phyloP scores from a whole-genome alignment of 2,797 vertebrate species.

The Pseudotriccus pelzelni region DNA sequence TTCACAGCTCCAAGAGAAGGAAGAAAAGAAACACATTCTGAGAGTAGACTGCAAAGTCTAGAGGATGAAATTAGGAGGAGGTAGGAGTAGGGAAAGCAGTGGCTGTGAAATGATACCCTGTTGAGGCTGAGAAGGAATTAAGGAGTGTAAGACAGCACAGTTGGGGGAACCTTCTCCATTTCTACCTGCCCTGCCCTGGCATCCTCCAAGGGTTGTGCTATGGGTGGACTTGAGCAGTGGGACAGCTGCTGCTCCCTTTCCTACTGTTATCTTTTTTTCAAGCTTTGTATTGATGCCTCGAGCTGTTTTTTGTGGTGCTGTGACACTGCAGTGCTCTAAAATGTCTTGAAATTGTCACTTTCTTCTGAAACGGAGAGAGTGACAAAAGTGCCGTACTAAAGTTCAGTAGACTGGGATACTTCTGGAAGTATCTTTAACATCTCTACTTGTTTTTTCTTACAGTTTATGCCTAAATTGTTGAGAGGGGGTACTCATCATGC shows the following conservation, averaged over 20 bases:
- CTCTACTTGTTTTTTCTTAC: neutral
- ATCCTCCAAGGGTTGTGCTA: fast-evolving
- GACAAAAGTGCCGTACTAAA: fast-evolving
- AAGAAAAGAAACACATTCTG: neutral
- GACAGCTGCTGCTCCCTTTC: neutral
- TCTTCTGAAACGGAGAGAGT: neutral
- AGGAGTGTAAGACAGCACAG: neutral
- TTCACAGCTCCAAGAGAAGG: neutral
- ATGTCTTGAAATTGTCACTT: neutral
- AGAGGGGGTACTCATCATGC: neutral
- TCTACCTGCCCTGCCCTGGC: neutral
- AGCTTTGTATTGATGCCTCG: neutral
- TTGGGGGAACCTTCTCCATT: neutral
- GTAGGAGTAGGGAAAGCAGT: neutral
- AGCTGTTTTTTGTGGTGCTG: neutral
- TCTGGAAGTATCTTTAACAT: neutral
- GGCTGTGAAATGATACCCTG: neutral
- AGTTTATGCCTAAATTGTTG: neutral
- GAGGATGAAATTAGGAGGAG: neutral
- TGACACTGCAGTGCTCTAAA: neutral
- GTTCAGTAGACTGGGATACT: neutral
- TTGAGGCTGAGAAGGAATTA: neutral
- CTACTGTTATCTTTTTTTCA: neutral
- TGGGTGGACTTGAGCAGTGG: neutral
- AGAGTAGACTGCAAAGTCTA: neutral